Conservation (phyloP, 2,888 invertebrate species). For the Drosophila engyochracea region DNA sequence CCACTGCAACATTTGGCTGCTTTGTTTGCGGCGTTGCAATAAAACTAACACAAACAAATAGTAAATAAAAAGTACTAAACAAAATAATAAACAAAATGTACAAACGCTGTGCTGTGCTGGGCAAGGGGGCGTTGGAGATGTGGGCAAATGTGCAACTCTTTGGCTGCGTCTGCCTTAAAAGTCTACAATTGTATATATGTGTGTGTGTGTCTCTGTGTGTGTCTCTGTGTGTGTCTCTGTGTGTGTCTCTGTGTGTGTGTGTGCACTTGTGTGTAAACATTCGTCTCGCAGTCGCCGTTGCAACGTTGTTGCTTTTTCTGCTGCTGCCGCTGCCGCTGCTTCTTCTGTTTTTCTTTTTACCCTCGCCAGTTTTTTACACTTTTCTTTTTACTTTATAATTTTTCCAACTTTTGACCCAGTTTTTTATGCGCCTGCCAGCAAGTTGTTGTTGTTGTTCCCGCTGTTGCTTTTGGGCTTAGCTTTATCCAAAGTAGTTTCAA, state of each 20-base stretch:
- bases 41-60: slow-evolving; percentile 74
- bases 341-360: slow-evolving; percentile 38
- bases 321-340: slow-evolving; percentile 23
- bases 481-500: slow-evolving; percentile 24
- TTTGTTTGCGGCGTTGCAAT: slow-evolving; percentile 58
- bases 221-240: slow-evolving; percentile 18
- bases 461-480: slow-evolving; percentile 18
- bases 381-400: slow-evolving; percentile 76
- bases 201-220: not conserved
- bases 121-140: not conserved
- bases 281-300: slow-evolving; percentile 35
- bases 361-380: slow-evolving; percentile 69
- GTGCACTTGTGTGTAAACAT: slow-evolving; percentile 59
- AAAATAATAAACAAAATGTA: slow-evolving; percentile 62
- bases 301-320: slow-evolving; percentile 28
- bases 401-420: slow-evolving; percentile 81
- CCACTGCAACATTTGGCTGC: slow-evolving; percentile 48
- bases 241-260: slow-evolving; percentile 32
- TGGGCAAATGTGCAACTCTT: slow-evolving; percentile 29
- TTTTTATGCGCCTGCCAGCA: slow-evolving; percentile 58
- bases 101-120: slow-evolving; percentile 18
- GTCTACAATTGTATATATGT: slow-evolving; percentile 9
- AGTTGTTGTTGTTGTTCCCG: slow-evolving; percentile 17
- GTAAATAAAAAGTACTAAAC: slow-evolving; percentile 65
- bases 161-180: slow-evolving; percentile 35